These are phyloP conservation scores for Sphaerophoria rueppellii DNA, from an alignment of 2,888 invertebrate species.

Conservation along the genomic window DNA sequence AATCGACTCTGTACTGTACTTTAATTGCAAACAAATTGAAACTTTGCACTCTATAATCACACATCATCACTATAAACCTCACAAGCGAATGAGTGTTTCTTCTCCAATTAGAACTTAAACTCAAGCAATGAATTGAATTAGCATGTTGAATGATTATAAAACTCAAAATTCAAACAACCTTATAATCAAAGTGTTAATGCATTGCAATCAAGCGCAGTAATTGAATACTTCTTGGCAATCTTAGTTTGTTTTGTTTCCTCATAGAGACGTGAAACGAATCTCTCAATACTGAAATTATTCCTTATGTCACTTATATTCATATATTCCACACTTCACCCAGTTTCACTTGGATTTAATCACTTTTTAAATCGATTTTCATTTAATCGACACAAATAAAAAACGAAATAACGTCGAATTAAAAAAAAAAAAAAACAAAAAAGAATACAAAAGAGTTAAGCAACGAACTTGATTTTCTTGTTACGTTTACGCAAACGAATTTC, in stretches of 20 bases:
- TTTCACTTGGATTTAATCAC: conserved; percentile 42
- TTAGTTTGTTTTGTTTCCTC: conserved; percentile 24
- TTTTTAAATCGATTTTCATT: conserved; percentile 42
- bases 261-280: conserved; percentile 3
- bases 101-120: conserved; percentile 21
- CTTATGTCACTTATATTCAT: conserved; percentile 10
- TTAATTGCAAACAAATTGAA: neutral
- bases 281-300: conserved; percentile 21
- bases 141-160: conserved; percentile 52
- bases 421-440: neutral
- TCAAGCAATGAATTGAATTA: conserved; percentile 48
- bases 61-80: neutral
- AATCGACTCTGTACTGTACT: neutral
- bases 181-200: conserved; percentile 58
- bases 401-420: too few species aligned
- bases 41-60: conserved; percentile 5
- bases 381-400: conserved; percentile 15
- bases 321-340: conserved; percentile 48
- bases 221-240: conserved; percentile 53
- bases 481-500: conserved; percentile 17
- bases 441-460: conserved; percentile 63
- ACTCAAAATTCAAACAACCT: conserved; percentile 43
- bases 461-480: conserved; percentile 59
- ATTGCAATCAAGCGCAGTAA: conserved; percentile 60
- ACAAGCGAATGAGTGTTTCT: neutral